Evolutionary conservation across 2,113 vertebrate genomes (phyloP).

Genomic region (Scopus umbretta): DNA sequence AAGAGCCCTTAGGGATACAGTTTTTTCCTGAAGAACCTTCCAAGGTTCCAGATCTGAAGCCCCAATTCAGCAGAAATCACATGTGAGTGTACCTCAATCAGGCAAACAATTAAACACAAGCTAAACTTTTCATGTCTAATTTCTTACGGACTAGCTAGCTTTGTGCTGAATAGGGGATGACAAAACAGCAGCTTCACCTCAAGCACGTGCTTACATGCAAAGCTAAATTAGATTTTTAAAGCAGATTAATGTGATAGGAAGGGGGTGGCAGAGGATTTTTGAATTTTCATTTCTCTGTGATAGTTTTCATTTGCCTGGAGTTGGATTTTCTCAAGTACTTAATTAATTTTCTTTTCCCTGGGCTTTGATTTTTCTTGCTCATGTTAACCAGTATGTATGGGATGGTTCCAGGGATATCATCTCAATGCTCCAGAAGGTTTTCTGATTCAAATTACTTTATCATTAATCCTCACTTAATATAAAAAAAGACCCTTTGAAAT

Average conservation of each 20-base stretch:
- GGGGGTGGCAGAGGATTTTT: neutral
- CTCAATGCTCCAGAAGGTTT: neutral
- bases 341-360: slow-evolving; percentile 22
- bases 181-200: neutral
- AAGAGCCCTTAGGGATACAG: neutral
- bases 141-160: neutral
- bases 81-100: neutral
- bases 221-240: slow-evolving; percentile 18
- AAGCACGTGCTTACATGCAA: neutral
- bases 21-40: neutral
- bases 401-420: neutral
- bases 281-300: neutral
- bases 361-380: slow-evolving; percentile 6
- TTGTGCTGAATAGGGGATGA: neutral
- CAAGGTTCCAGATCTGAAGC: neutral
- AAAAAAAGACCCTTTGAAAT: neutral
- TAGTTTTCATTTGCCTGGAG: slow-evolving; percentile 5
- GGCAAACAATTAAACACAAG: neutral
- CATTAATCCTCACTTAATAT: neutral
- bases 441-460: neutral
- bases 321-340: slow-evolving; percentile 13
- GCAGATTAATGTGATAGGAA: neutral
- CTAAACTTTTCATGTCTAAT: neutral
- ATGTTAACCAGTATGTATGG: neutral
- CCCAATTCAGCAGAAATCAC: neutral